Base-by-base conservation (phyloP, 2,113 vertebrate genomes). In the Istiophorus platypterus region DNA sequence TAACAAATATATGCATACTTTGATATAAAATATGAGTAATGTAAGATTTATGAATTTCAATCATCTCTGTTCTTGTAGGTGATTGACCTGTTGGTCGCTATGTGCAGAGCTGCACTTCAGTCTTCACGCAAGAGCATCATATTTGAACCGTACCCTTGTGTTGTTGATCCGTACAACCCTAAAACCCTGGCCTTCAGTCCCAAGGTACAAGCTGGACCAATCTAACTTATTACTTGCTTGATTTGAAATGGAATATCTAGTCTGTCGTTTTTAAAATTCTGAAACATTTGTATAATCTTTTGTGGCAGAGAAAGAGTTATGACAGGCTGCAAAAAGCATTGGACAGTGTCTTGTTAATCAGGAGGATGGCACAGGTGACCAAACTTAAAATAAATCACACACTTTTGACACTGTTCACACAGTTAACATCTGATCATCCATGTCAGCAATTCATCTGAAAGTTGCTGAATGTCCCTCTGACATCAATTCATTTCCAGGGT, bases 91-190 rank as follows among this genome's bases (percentile, higher is more conserved):
- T 93, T 99, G 85, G 97, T 99, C 82, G 97, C 97, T 78, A 99
- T 99, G 98, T 99, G 98, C 90, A 96, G 97, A 1, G 97, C 98
- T 10, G 98, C 98, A 31, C 94, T 99, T 74, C 97, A 97, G 84
- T 99, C 98, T 29, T 96, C 97, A n/a, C 96, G 98, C 84, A 99
- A 99, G 84, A 97, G 96, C 94, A 97, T 99, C 91, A 98, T 99
- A 88, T 98, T 99, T 8, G 96, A 99, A 90, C 98, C 98, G 49
- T 99, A 99, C 65, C 98, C 98, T 6, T 99, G 96, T 0, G 96
- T 99, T 62, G 97, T 99, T 64, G 97, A 99, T 92, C 98, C 98
- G 39, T 94, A 90, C 2, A 97, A 99, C 88, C 97, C 97, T 59
- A 97, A 97, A 93, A 96, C 96, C 24, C 95, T 99, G 75, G 98